phyloP scores from a whole-genome alignment of 2,113 vertebrate genomes.

The Heterotilapia buettikoferi region DNA sequence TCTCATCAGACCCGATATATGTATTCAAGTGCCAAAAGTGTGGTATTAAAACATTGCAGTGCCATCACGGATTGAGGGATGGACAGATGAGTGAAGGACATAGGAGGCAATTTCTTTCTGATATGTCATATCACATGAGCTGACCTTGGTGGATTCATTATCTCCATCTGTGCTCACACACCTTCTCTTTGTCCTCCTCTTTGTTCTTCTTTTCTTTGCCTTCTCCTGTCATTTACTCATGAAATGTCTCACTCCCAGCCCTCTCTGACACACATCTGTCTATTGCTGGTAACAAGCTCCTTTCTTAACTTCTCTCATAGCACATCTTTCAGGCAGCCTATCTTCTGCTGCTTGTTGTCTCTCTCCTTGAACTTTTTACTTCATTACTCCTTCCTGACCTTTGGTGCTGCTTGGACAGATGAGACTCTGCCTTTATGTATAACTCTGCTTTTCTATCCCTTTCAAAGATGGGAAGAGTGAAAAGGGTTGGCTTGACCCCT shows the following conservation, averaged over 20 bases:
- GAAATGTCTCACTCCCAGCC: background rate
- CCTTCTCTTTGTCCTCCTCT: conserved; percentile 3
- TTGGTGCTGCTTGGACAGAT: background rate
- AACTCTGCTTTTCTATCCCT: background rate
- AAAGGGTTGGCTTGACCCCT: background rate
- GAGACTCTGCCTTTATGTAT: background rate
- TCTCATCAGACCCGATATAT: background rate
- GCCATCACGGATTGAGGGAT: background rate
- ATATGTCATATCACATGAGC: background rate
- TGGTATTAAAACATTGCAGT: background rate
- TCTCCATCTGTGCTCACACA: conserved; percentile 1
- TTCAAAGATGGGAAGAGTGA: background rate
- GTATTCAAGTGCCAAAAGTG: background rate
- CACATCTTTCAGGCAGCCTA: background rate
- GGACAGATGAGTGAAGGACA: conserved; percentile 3
- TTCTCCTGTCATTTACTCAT: background rate
- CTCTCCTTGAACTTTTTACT: conserved; percentile 23
- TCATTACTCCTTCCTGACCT: conserved; percentile 3
- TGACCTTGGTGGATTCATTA: conserved; percentile 12
- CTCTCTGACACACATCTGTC: background rate
- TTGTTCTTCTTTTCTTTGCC: background rate
- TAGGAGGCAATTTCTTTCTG: background rate
- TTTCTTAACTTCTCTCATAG: background rate
- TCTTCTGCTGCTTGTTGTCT: background rate
- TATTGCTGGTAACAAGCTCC: background rate